Evolutionary conservation across 2,888 invertebrate genomes (phyloP), one percentile per base, ranked within the genome.

Genomic region (Sesamia inferens): DNA sequence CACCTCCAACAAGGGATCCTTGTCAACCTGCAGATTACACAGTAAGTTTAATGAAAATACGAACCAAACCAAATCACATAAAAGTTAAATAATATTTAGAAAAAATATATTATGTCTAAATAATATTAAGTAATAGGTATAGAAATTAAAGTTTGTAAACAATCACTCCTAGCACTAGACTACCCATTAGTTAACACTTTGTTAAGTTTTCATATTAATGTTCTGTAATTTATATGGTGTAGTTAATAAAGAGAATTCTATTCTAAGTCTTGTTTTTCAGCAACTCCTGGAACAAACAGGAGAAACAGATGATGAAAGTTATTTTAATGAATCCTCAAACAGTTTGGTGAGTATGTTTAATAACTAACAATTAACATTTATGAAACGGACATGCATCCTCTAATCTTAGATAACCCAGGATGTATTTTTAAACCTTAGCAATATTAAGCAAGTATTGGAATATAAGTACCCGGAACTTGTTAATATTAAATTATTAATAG

Each of bases 1-100:
- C 98, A 97, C 98, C 98, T 81, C 98, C 99, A 10, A 99, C 99
- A 97, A 97, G 98, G 93, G 98, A 98, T 87, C 98, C 98, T 81
- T 99, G 99, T 92, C 90, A 94, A 71, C 97, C 97, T 76, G 97
- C 97, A 88, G 97, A 97, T 88, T 98, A 98, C 90, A 97, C 98
- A 92, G 98, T 98, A 95, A 94, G 96, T 93, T 42, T 22, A 31
- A 42, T n/a, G 42, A 73, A 22, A 39, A 39, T 7, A 68, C n/a
- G n/a, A 8, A 54, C 66, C 66, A 39, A n/a, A 8, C n/a, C 10
- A n/a, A 24, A 39, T 11, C 11, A 14, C 42, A 16, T 44, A 13
- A 8, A 48, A 24, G 44, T 78, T 1, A 22, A 57, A 63, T 44
- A 39, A 51, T 44, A 31, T 76, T 57, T 19, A 19, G 22, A 44